Percentiles rank a stretch among this genome's conserved stretches.
These are phyloP conservation scores for Pecten maximus DNA, from an alignment of 2,888 invertebrate species.

Conservation along the genomic window DNA sequence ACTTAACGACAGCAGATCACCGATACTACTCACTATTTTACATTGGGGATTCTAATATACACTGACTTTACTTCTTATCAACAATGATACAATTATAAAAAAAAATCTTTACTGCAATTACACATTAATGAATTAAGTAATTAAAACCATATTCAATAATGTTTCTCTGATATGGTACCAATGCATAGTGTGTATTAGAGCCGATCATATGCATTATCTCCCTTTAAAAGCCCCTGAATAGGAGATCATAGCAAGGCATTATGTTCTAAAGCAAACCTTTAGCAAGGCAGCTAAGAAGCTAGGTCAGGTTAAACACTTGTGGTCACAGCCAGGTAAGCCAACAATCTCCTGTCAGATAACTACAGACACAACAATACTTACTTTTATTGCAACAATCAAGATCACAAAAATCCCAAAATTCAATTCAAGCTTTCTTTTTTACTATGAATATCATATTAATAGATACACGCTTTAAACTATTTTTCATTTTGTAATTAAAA, in stretches of 20 bases:
- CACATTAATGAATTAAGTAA: neutral
- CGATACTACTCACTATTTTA: neutral
- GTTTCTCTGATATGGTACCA: neutral
- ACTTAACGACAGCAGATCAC: neutral
- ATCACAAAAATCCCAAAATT: neutral
- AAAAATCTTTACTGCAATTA: neutral
- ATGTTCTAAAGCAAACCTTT: neutral
- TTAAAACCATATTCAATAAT: neutral
- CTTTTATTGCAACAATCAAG: neutral
- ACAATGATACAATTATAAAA: conserved; percentile 17
- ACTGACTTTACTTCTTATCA: neutral
- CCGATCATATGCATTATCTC: conserved; percentile 9
- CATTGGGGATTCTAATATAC: neutral
- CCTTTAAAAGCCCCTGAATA: conserved; percentile 32
- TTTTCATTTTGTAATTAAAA: too few relatives aligned
- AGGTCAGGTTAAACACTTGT: neutral
- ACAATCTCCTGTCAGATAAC: neutral
- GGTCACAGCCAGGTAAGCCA: neutral
- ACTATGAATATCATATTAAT: too few relatives aligned
- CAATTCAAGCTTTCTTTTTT: neutral
- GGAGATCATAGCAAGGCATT: conserved; percentile 13
- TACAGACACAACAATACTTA: neutral
- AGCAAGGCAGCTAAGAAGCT: neutral
- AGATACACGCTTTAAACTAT: too few relatives aligned
- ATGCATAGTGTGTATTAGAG: conserved; percentile 2